phyloP scores from a whole-genome alignment of 2,888 invertebrate species.

The Patella pellucida region DNA sequence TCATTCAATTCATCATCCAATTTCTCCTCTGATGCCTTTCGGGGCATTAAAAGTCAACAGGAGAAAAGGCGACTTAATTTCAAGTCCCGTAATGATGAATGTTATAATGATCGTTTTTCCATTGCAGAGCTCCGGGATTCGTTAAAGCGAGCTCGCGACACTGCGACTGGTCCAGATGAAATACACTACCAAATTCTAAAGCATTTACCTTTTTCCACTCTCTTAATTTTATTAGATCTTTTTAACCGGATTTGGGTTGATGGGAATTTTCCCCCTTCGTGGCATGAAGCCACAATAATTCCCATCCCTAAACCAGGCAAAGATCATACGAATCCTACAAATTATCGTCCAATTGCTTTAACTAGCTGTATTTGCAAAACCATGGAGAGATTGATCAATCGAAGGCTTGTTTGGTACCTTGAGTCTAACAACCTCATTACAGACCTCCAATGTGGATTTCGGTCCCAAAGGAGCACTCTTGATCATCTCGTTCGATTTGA shows the following conservation, averaged over 20 bases:
- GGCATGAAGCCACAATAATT: conserved; percentile 33
- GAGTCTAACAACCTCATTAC: conserved; percentile 36
- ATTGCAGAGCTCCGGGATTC: too few species aligned
- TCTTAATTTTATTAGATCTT: conserved; percentile 1
- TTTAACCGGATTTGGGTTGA: conserved; percentile 32
- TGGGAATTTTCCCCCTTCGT: conserved; percentile 29
- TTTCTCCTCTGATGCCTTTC: too few species aligned
- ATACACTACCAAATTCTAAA: conserved; percentile 29
- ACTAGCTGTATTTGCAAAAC: conserved; percentile 51
- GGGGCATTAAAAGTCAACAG: too few species aligned
- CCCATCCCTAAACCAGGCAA: conserved; percentile 39
- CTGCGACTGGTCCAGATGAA: conserved; percentile 26
- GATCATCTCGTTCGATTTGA: conserved; percentile 39
- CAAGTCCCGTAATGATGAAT: too few species aligned
- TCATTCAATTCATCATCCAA: too few species aligned
- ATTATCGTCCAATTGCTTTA: conserved; percentile 50
- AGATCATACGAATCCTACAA: conserved; percentile 32
- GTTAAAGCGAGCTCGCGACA: background rate
- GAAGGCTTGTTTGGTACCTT: conserved; percentile 41
- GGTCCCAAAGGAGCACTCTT: conserved; percentile 26
- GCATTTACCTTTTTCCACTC: background rate
- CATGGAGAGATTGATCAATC: conserved; percentile 47
- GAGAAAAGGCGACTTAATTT: too few species aligned
- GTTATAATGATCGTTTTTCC: too few species aligned
- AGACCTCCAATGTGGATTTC: conserved; percentile 35